A percentile compares a stretch with the other conserved stretches of the same genome.
These are phyloP conservation scores for Venusia cambrica DNA, from an alignment of 2,888 invertebrate species.

Conservation along the genomic window DNA sequence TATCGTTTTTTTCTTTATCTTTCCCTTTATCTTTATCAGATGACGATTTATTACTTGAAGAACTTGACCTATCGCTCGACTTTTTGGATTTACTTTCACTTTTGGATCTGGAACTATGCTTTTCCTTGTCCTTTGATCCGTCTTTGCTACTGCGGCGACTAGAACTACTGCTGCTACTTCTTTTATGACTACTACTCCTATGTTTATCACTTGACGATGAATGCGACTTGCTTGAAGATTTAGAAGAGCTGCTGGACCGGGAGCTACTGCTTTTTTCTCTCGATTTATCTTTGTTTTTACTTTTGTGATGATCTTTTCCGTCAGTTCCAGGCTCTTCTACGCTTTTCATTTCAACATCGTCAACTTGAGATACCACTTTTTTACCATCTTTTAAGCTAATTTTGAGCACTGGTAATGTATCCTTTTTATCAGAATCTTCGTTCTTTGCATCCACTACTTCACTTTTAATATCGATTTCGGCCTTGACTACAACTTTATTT, in stretches of 20 bases:
- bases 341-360: conserved; percentile 54
- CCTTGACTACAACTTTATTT: conserved; percentile 20
- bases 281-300: conserved; percentile 70
- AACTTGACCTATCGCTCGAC: conserved; percentile 51
- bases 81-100: conserved; percentile 54
- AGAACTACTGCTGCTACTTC: conserved; percentile 51
- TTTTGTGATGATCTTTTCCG: conserved; percentile 55
- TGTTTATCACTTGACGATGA: conserved; percentile 67
- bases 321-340: conserved; percentile 55
- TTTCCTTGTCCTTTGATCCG: conserved; percentile 41
- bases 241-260: conserved; percentile 47
- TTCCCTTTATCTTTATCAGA: conserved; percentile 54
- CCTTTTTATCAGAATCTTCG: conserved; percentile 31
- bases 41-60: conserved; percentile 49
- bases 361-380: conserved; percentile 84
- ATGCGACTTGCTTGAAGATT: conserved; percentile 65
- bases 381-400: conserved; percentile 87
- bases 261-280: conserved; percentile 61
- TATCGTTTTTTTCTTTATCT: conserved; percentile 44
- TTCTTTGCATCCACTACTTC: no score
- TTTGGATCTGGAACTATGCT: conserved; percentile 62
- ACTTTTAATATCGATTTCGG: conserved; percentile 13
- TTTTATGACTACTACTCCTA: conserved; percentile 51
- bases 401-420: conserved; percentile 74
- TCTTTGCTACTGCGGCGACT: conserved; percentile 66